These are phyloP conservation scores for Sinelater perroti DNA, from an alignment of 2,888 invertebrate genomes.

Conservation along the genomic window DNA sequence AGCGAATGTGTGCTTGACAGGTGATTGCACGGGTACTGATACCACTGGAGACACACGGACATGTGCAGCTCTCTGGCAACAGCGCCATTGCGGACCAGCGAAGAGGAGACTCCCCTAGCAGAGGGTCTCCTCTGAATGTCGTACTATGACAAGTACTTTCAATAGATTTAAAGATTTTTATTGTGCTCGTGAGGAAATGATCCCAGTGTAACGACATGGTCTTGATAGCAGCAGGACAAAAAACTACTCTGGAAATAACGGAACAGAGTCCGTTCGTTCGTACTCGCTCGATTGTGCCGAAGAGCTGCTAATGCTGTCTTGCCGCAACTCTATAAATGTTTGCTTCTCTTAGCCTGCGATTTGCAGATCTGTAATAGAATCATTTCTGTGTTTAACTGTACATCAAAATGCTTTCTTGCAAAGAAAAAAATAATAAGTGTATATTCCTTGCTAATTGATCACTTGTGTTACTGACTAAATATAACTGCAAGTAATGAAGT, in stretches of 20 bases:
- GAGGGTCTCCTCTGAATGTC: too few relatives aligned
- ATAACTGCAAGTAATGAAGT: constrained; percentile 38
- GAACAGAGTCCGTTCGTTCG: neutral
- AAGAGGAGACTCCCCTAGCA: too few relatives aligned
- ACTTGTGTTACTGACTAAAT: constrained; percentile 51
- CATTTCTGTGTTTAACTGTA: constrained; percentile 50
- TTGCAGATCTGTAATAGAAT: constrained; percentile 53
- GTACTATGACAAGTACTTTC: constrained; percentile 11
- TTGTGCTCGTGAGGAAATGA: neutral
- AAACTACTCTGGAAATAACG: neutral
- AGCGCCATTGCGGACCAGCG: neutral
- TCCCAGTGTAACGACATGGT: neutral
- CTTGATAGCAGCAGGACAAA: neutral
- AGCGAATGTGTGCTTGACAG: constrained; percentile 54
- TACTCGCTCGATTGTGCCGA: constrained; percentile 8
- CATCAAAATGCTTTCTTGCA: constrained; percentile 49
- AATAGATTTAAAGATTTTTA: constrained; percentile 2
- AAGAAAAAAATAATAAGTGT: constrained; percentile 51
- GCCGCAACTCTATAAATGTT: constrained; percentile 55
- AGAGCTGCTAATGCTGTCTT: constrained; percentile 30
- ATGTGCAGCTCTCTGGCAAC: constrained; percentile 37
- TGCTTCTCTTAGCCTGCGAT: constrained; percentile 57
- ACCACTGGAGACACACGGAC: constrained; percentile 35
- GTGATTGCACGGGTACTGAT: constrained; percentile 58
- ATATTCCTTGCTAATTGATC: constrained; percentile 47